These are phyloP conservation scores for Melanargia galathea DNA, from an alignment of 2,888 invertebrate genomes.

Conservation along the genomic window DNA sequence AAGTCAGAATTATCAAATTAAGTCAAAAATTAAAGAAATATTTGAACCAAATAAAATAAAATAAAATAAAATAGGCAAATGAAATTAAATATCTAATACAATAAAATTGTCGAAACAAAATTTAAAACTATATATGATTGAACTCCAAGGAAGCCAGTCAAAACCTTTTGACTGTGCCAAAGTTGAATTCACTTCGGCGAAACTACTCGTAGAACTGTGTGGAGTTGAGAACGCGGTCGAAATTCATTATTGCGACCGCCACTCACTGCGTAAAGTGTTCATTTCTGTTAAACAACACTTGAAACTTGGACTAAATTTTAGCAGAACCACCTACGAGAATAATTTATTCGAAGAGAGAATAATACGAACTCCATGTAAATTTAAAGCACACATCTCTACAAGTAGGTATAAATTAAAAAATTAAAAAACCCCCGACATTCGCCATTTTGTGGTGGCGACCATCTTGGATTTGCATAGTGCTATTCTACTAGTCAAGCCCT, in stretches of 20 bases:
- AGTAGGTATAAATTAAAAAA: too few relatives aligned
- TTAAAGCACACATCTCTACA: not conserved
- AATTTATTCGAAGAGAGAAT: not conserved
- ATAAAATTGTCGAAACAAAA: too few relatives aligned
- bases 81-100: too few relatives aligned
- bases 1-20: too few relatives aligned
- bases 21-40: too few relatives aligned
- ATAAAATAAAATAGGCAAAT: too few relatives aligned
- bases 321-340: not conserved
- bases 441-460: too few relatives aligned
- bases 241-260: conserved; percentile 21
- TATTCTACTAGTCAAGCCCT: too few relatives aligned
- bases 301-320: conserved; percentile 6
- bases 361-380: not conserved
- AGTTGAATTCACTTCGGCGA: conserved; percentile 14
- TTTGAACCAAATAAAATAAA: too few relatives aligned
- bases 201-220: conserved; percentile 10
- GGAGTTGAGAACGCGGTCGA: conserved; percentile 11
- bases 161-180: conserved; percentile 9
- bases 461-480: too few relatives aligned
- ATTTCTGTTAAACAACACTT: conserved; percentile 15
- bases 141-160: not conserved
- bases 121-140: too few relatives aligned
- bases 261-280: conserved; percentile 11
- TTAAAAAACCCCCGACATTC: too few relatives aligned